A percentile compares a stretch with the other conserved stretches of the same genome.
phyloP scores from a whole-genome alignment of 2,888 invertebrate species.

The Saturnia japonica region DNA sequence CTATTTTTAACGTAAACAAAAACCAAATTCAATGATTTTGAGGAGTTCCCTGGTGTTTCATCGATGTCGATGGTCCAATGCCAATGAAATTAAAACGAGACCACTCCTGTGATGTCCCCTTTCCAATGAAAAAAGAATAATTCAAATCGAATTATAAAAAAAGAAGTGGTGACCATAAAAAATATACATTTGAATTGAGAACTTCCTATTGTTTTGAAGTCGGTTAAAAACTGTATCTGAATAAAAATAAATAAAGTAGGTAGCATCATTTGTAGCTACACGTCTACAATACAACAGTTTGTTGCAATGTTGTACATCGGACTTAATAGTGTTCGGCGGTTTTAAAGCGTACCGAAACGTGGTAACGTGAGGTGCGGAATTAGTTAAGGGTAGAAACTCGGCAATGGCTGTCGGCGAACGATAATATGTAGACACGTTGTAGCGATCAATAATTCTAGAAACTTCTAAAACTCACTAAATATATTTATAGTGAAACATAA shows the following conservation, averaged over 20 bases:
- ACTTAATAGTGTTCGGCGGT: conserved; percentile 63
- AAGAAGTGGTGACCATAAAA: too few relatives aligned
- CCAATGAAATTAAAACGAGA: too few relatives aligned
- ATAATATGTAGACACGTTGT: conserved; percentile 10
- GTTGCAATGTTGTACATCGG: conserved; percentile 53
- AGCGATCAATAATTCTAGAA: conserved; percentile 4
- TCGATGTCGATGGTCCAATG: too few relatives aligned
- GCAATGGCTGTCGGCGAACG: conserved; percentile 6
- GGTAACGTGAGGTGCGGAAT: conserved; percentile 49
- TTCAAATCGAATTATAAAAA: too few relatives aligned
- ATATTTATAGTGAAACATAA: neutral
- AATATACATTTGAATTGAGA: too few relatives aligned
- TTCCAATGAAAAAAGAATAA: too few relatives aligned
- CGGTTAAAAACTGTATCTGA: too few relatives aligned
- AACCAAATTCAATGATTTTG: too few relatives aligned
- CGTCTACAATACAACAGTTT: conserved; percentile 37
- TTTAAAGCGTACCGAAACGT: conserved; percentile 50
- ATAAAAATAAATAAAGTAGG: neutral
- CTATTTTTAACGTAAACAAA: too few relatives aligned
- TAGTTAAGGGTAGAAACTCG: conserved; percentile 43
- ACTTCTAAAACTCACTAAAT: neutral
- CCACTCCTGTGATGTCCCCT: too few relatives aligned
- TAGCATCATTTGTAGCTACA: conserved; percentile 6
- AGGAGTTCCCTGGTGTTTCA: too few relatives aligned
- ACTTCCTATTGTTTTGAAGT: too few relatives aligned